Evolutionary conservation across 2,113 vertebrate genomes (phyloP).

Genomic region (Antennarius striatus): DNA sequence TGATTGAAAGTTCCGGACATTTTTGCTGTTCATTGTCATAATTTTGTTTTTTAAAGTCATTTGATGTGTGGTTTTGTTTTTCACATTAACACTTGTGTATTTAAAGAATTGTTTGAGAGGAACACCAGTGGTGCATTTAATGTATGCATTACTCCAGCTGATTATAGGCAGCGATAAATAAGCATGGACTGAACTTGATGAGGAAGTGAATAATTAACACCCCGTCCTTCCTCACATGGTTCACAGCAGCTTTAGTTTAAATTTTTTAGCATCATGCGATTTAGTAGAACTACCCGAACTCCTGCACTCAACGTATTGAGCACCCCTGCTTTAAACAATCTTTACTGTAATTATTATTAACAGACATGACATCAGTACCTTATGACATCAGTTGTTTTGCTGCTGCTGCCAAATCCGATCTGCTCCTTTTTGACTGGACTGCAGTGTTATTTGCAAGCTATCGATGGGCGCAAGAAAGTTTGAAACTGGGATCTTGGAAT

Average conservation of each 20-base stretch:
- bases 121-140: conserved; percentile 33
- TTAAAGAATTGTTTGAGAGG: conserved; percentile 30
- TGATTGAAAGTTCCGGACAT: not conserved
- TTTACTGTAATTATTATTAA: too few relatives aligned
- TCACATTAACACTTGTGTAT: conserved; percentile 1
- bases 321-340: too few relatives aligned
- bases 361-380: too few relatives aligned
- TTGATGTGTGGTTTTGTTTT: conserved; percentile 9
- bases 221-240: conserved; percentile 4
- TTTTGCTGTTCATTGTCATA: not conserved
- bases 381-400: too few relatives aligned
- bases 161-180: conserved; percentile 57
- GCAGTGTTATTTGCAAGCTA: too few relatives aligned
- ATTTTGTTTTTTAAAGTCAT: not conserved
- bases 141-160: conserved; percentile 24
- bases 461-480: too few relatives aligned
- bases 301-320: too few relatives aligned
- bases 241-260: conserved; percentile 33
- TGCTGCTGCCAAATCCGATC: too few relatives aligned
- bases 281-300: too few relatives aligned
- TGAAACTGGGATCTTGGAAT: too few relatives aligned
- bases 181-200: conserved; percentile 26
- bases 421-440: too few relatives aligned
- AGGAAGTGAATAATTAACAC: conserved; percentile 61
- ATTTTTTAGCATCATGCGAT: not conserved